Evolutionary conservation across 2,113 vertebrate genomes (phyloP), one percentile per base, ranked within the genome.

Genomic region (Nymphicus hollandicus): DNA sequence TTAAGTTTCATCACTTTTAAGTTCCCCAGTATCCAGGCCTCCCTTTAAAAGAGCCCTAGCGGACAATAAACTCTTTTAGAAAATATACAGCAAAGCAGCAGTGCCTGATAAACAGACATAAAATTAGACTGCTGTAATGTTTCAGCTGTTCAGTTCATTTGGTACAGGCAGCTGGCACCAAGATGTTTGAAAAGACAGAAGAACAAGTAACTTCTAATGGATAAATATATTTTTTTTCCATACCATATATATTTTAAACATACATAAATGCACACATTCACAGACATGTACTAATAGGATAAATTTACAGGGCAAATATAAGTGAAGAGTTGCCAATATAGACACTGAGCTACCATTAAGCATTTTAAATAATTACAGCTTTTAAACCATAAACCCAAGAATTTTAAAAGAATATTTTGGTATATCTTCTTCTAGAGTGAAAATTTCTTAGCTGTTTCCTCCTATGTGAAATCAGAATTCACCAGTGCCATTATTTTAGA

Each of bases 361-460:
- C 90, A 85, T 82, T 89, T 97, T 95, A 81, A 95, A 91, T 94
- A 77, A 91, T 97, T 91, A 86, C 74, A 83, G 93, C 69, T 87
- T 93, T 82, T 94, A 91, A 95, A 84, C 43, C 76, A 86, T 28
- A 78, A 95, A 83, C 50, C n/a, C n/a, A 76, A 87, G 90, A 66
- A n/a, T 35, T 88, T 55, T 33, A 74, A 79, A 74, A 83, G 85
- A 89, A 76, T 64, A 49, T 85, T 52, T 33, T 60, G 39, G 6
- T 43, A 53, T 68, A 20, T 76, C 93, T 87, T 94, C 71, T 58
- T 81, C 50, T 47, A 27, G 41, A 88, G 31, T 19, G 52, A 88
- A 91, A 91, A 94, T 72, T 61, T 86, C 44, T 58, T 33, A 63
- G 25, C 66, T 37, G 46, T 91, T 80, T 96, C 53, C 12, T 16